Evolutionary conservation across 1,140 invertebrate genomes (phyloP).

Genomic region (Meloidogyne floridensis): DNA sequence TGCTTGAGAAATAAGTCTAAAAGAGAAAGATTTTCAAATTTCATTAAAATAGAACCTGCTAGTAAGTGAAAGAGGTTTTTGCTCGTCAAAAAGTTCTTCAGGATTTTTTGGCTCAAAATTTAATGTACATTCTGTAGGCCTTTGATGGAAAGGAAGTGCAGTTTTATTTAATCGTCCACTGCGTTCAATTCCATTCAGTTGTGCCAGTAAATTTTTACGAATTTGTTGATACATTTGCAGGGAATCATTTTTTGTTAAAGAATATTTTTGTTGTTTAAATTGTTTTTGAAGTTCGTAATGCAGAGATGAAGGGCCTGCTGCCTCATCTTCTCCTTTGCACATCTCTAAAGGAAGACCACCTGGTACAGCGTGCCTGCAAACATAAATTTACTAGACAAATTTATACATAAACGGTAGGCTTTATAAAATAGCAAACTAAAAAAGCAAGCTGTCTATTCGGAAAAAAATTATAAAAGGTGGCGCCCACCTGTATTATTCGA

Average conservation of each 20-base stretch:
- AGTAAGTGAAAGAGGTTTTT: not conserved
- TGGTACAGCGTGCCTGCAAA: conserved; percentile 12
- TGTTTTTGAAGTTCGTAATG: not conserved
- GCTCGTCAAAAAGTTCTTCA: not conserved
- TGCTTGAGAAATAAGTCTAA: conserved; percentile 5
- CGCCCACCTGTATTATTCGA: too few species aligned
- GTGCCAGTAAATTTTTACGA: not conserved
- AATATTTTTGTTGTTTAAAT: not conserved
- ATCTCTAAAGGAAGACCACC: conserved; percentile 22
- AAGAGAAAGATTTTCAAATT: not conserved
- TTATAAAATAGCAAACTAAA: not conserved
- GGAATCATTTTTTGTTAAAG: not conserved
- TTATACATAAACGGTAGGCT: too few species aligned
- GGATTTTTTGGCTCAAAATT: not conserved
- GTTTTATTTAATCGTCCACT: not conserved
- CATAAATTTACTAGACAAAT: not conserved
- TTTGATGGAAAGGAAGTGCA: not conserved
- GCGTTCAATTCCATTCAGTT: not conserved
- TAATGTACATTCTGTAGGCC: not conserved
- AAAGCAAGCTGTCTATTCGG: too few species aligned
- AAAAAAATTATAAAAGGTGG: too few species aligned
- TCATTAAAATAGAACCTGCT: not conserved
- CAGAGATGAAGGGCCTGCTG: not conserved
- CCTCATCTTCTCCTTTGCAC: not conserved
- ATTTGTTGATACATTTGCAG: not conserved